phyloP scores from a whole-genome alignment of 1,140 invertebrate genomes.

The Penaeus chinensis region DNA sequence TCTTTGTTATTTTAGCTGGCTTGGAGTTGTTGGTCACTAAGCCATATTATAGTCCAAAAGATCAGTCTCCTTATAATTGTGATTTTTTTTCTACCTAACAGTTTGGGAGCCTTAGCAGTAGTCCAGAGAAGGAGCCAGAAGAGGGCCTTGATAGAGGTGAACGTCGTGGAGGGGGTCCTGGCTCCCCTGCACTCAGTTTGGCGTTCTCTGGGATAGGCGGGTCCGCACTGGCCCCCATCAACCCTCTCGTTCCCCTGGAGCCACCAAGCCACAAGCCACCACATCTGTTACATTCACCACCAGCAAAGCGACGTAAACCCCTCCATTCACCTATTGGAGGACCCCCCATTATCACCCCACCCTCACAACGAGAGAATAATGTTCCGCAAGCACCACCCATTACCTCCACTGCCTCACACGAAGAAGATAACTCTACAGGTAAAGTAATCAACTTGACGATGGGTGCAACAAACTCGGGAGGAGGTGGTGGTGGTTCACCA shows the following conservation, averaged over 20 bases:
- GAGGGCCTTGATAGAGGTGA: conserved; percentile 55
- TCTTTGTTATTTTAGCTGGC: too few relatives aligned
- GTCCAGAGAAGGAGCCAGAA: conserved; percentile 61
- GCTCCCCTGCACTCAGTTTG: conserved; percentile 50
- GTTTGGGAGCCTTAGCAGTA: conserved; percentile 59
- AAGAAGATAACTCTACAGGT: conserved; percentile 46
- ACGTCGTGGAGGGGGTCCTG: conserved; percentile 53
- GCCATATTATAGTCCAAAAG: too few relatives aligned
- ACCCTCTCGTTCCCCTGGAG: conserved; percentile 62
- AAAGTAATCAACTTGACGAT: conserved; percentile 54
- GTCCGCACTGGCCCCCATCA: conserved; percentile 53
- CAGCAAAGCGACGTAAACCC: conserved; percentile 58
- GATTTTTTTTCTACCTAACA: conserved; percentile 8
- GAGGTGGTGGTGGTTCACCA: conserved; percentile 33
- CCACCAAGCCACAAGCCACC: conserved; percentile 63
- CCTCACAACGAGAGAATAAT: conserved; percentile 51
- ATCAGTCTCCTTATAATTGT: background rate
- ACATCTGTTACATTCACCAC: conserved; percentile 57
- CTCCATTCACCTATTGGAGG: conserved; percentile 58
- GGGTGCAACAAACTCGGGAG: conserved; percentile 37
- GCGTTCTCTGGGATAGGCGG: conserved; percentile 54
- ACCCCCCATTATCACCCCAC: conserved; percentile 43
- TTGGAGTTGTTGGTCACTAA: too few relatives aligned
- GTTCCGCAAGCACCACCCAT: conserved; percentile 38
- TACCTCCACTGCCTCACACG: conserved; percentile 47